These are phyloP conservation scores for Oxyscelio sp. DNA, from an alignment of 2,888 invertebrate genomes.

Conservation along the genomic window DNA sequence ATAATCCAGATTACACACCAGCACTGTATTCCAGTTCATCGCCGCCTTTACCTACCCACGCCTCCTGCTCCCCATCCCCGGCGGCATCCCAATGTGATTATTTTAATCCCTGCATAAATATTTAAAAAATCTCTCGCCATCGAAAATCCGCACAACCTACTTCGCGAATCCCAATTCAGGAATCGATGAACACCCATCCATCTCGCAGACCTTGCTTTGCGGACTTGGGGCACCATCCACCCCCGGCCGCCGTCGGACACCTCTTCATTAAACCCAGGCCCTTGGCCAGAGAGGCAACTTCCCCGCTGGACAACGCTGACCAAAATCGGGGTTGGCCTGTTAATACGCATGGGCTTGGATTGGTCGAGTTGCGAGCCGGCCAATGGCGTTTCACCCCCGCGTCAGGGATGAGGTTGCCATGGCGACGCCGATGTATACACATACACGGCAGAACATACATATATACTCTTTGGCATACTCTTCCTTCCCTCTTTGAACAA, in stretches of 20 bases:
- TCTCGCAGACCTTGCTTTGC: no score
- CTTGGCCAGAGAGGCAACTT: no score
- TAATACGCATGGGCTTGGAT: conserved; percentile 68
- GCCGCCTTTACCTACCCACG: conserved; percentile 10
- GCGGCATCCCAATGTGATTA: conserved; percentile 21
- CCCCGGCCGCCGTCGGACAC: no score
- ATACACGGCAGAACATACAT: conserved; percentile 70
- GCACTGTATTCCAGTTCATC: conserved; percentile 33
- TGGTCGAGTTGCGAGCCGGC: conserved; percentile 83
- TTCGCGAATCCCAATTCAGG: not conserved
- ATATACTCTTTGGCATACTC: conserved; percentile 78
- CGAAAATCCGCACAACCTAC: not conserved
- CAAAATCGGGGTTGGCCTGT: conserved; percentile 79
- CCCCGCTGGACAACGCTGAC: conserved; percentile 53
- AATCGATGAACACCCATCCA: no score
- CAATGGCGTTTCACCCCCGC: conserved; percentile 88
- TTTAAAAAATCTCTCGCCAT: conserved; percentile 14
- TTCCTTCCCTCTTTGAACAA: conserved; percentile 87
- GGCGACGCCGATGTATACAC: conserved; percentile 85
- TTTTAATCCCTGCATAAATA: conserved; percentile 39
- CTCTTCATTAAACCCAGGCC: not conserved
- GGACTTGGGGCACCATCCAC: not conserved
- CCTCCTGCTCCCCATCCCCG: not conserved
- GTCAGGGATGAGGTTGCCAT: conserved; percentile 86
- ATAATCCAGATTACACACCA: conserved; percentile 45